Evolutionary conservation across 2,113 vertebrate genomes (phyloP).

Genomic region (Mystacornis crossleyi): DNA sequence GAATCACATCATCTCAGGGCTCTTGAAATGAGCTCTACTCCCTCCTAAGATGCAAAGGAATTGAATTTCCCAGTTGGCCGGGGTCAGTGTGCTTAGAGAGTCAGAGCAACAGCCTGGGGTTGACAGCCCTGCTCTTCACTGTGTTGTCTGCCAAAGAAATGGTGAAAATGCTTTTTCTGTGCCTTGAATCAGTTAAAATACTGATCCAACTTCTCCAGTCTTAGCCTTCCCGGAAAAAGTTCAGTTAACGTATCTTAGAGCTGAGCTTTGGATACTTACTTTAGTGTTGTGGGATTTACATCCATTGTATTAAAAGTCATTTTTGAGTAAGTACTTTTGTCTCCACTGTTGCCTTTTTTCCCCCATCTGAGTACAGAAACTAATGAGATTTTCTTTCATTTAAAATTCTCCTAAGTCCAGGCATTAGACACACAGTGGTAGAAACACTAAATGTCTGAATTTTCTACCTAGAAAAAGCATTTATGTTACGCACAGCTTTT

Average conservation of each 20-base stretch:
- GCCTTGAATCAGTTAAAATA: neutral
- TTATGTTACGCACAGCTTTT: neutral
- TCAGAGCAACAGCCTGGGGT: neutral
- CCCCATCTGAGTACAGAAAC: neutral
- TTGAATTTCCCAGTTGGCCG: neutral
- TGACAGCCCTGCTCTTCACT: accelerated
- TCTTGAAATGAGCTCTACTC: neutral
- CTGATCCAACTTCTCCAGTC: neutral
- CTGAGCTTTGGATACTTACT: neutral
- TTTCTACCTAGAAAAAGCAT: neutral
- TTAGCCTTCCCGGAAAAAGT: neutral
- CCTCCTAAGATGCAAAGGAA: neutral
- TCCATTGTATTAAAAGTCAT: neutral
- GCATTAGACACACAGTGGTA: neutral
- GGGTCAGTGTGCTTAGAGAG: neutral
- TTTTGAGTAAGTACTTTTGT: neutral
- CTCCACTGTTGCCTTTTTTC: neutral
- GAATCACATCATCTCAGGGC: neutral
- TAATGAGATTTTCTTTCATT: neutral
- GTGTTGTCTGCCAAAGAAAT: neutral
- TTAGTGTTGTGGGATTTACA: neutral
- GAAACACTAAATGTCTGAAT: neutral
- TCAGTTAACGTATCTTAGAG: neutral
- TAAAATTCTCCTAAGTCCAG: neutral
- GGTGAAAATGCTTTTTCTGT: neutral